Evolutionary conservation across 2,113 vertebrate species (phyloP).

Genomic region (Peromyscus leucopus): DNA sequence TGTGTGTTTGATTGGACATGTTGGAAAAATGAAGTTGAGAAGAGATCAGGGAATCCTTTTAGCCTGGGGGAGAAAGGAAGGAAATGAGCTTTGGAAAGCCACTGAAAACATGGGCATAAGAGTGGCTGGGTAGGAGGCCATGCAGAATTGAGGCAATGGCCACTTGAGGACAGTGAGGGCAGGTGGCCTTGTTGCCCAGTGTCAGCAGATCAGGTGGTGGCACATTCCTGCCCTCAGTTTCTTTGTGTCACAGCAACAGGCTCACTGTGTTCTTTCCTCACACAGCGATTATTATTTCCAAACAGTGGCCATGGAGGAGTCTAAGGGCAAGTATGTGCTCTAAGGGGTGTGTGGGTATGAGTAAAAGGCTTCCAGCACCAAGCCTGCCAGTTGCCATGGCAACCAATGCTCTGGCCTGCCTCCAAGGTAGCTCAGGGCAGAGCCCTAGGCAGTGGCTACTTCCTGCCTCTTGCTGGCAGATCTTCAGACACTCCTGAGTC

Average conservation of each 20-base stretch:
- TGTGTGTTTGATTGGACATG: neutral
- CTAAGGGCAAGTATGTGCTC: neutral
- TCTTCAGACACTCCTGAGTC: neutral
- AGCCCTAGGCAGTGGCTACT: neutral
- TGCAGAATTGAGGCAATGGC: neutral
- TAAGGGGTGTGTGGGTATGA: neutral
- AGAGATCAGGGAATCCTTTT: neutral
- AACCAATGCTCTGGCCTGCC: constrained; percentile 47
- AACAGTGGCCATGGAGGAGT: neutral
- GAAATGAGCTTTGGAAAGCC: neutral
- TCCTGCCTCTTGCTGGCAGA: neutral
- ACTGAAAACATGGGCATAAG: neutral
- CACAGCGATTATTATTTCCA: neutral
- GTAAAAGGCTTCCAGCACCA: neutral
- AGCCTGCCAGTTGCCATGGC: constrained; percentile 14
- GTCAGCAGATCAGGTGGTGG: neutral
- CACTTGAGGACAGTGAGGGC: neutral
- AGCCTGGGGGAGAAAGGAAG: neutral
- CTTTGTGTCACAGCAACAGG: neutral
- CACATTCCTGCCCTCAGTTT: neutral
- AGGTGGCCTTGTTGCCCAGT: neutral
- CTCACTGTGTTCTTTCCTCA: neutral
- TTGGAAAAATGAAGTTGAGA: neutral
- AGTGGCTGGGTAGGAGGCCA: neutral
- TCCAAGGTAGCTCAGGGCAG: constrained; percentile 45